A percentile compares a stretch with the other conserved stretches of the same genome.
Conservation (phyloP, 1,140 invertebrate species). For the Pogonomyrmex barbatus region DNA sequence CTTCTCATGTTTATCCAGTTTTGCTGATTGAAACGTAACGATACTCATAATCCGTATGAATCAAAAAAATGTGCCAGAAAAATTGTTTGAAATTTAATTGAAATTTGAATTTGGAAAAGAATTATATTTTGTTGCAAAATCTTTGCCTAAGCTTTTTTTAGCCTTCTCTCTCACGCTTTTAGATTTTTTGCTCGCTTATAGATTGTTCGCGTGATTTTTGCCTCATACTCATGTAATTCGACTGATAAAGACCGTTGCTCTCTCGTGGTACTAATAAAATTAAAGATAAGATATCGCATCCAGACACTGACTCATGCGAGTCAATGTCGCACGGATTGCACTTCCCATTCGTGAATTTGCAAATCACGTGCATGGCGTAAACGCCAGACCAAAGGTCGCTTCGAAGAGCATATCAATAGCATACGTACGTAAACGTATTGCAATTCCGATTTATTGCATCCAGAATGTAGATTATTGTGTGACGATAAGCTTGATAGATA, state of each 20-base stretch:
- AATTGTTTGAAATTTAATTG: background rate
- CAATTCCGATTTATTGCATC: slow-evolving; percentile 15
- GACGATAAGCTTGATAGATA: background rate
- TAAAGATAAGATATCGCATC: slow-evolving; percentile 24
- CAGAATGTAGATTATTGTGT: background rate
- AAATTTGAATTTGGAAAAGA: background rate
- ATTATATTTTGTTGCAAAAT: background rate
- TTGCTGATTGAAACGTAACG: background rate
- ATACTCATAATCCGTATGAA: background rate
- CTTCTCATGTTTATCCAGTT: background rate
- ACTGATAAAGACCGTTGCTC: slow-evolving; percentile 3
- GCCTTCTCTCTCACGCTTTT: background rate
- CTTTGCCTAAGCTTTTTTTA: background rate
- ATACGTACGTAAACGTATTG: background rate
- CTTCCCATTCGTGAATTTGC: background rate
- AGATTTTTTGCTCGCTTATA: background rate
- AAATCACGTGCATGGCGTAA: slow-evolving; percentile 39
- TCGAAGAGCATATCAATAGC: background rate
- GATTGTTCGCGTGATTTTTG: background rate
- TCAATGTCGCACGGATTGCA: background rate
- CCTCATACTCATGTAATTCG: background rate
- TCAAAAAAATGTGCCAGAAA: background rate
- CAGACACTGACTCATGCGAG: slow-evolving; percentile 16
- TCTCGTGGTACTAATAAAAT: background rate
- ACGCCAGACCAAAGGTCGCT: slow-evolving; percentile 2